Base-by-base conservation (phyloP, 2,797 vertebrate genomes). In the Selene dorsalis region DNA sequence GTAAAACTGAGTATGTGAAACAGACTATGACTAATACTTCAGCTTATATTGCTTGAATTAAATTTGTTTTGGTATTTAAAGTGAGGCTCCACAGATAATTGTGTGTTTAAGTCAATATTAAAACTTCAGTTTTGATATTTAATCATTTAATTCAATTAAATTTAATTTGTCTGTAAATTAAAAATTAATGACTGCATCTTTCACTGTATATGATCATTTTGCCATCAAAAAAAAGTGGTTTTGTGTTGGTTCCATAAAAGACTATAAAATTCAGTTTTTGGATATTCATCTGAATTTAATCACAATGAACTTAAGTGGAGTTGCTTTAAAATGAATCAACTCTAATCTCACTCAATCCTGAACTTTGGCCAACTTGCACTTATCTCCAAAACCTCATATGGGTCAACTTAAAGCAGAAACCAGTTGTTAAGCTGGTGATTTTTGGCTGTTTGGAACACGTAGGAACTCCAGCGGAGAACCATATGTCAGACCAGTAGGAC, bases 401-500 rank as follows among this genome's bases (percentile, higher is more conserved):
- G 28, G 55, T 64, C 14, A 26, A 76, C 24, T 67, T 55, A 75
- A 77, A 74, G 57, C 41, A 43, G 24, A 39, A 72, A 61, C 81
- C 65, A 32, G 28, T 11, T 58, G 59, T 59, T 59, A 39, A 79
- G 38, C 10, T 26, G 32, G 20, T 58, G 63, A 72, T 60, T 76
- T 41, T 66, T 57, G 45, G 53, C 69, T 22, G n/a, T 69, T 53
- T 72, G 53, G 28, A 75, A 65, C 11, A 39, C 18, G 70, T 56
- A 48, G 24, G 45, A 43, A 59, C 60, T 71, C 79, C 22, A 73
- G 55, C 80, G 81, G 79, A 76, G 84, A 66, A 60, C 85, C 88
- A 90, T 89, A 84, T 92, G 91, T 83, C 61, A 4, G 8, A 71
- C 26, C 80, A 77, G 83, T 53, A 28, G 59, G 83, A 73, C 82